phyloP scores from a whole-genome alignment of 2,113 vertebrate genomes.

The Guaruba guarouba region DNA sequence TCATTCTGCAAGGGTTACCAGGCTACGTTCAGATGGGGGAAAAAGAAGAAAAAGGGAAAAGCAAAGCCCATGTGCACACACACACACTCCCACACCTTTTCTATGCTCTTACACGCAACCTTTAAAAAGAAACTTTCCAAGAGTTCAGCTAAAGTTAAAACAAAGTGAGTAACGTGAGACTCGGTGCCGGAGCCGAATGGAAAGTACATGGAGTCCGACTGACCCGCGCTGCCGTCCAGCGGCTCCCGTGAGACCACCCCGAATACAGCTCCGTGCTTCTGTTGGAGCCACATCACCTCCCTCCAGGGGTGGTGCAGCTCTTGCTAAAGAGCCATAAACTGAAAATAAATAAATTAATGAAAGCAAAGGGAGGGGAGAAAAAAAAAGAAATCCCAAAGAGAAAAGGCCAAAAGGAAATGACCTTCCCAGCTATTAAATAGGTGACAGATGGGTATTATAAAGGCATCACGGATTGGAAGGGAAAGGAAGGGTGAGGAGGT shows the following conservation, averaged over 20 bases:
- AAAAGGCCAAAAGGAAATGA: slow-evolving; percentile 6
- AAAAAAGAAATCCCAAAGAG: not conserved
- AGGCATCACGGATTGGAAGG: not conserved
- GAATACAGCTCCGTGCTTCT: not conserved
- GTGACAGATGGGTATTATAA: not conserved
- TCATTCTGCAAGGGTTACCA: not conserved
- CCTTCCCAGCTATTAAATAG: not conserved
- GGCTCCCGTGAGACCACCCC: not conserved
- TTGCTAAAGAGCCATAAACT: not conserved
- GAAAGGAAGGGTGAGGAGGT: not conserved
- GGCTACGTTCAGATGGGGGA: accelerated
- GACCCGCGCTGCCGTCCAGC: not conserved
- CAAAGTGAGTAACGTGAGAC: slow-evolving; percentile 38
- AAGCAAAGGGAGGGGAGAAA: accelerated
- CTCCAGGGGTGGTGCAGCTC: not conserved
- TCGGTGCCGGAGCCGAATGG: not conserved
- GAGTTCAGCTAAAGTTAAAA: slow-evolving; percentile 44
- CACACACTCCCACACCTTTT: not conserved
- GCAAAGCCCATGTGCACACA: accelerated
- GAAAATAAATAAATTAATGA: not conserved
- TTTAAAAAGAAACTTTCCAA: slow-evolving; percentile 32
- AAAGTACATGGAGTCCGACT: slow-evolving; percentile 27
- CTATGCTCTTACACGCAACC: not conserved
- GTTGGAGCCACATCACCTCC: not conserved
- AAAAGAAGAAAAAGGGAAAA: too few relatives aligned